A percentile compares a stretch with the other conserved stretches of the same genome.
Evolutionary conservation across 2,888 invertebrate species (phyloP).

Genomic region (Graphium colonna): DNA sequence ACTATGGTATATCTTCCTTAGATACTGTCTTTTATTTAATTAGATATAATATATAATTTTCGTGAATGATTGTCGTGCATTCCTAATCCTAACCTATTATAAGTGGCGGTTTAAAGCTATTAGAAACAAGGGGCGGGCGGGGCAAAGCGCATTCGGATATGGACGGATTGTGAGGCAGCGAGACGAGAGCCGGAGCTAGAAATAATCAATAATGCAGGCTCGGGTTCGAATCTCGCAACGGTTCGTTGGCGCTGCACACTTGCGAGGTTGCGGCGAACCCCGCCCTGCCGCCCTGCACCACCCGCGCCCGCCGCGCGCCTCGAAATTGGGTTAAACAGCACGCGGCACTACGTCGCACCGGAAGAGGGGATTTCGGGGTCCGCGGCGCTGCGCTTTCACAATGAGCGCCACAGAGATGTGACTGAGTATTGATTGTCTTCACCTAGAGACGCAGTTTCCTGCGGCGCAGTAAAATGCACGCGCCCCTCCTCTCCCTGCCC

Average conservation of each 20-base stretch:
- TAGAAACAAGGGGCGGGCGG: no score
- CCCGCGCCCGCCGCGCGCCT: constrained; percentile 68
- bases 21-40: neutral
- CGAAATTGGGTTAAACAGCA: constrained; percentile 79
- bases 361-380: constrained; percentile 73
- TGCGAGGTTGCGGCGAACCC: constrained; percentile 60
- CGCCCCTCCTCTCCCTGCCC: constrained; percentile 16
- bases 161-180: constrained; percentile 23
- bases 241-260: constrained; percentile 66
- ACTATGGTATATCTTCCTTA: neutral
- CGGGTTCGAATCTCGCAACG: constrained; percentile 60
- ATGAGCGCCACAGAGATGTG: constrained; percentile 71
- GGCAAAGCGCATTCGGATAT: neutral
- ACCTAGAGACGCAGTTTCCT: constrained; percentile 54
- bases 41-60: neutral
- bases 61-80: neutral
- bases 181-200: constrained; percentile 43
- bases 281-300: constrained; percentile 56
- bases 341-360: constrained; percentile 65
- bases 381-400: constrained; percentile 70
- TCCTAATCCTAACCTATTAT: no score
- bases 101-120: no score
- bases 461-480: constrained; percentile 37
- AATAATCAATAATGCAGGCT: constrained; percentile 72
- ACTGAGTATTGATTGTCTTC: constrained; percentile 75